These are phyloP conservation scores for Lepus europaeus DNA, from an alignment of 2,113 vertebrate genomes.

Conservation along the genomic window DNA sequence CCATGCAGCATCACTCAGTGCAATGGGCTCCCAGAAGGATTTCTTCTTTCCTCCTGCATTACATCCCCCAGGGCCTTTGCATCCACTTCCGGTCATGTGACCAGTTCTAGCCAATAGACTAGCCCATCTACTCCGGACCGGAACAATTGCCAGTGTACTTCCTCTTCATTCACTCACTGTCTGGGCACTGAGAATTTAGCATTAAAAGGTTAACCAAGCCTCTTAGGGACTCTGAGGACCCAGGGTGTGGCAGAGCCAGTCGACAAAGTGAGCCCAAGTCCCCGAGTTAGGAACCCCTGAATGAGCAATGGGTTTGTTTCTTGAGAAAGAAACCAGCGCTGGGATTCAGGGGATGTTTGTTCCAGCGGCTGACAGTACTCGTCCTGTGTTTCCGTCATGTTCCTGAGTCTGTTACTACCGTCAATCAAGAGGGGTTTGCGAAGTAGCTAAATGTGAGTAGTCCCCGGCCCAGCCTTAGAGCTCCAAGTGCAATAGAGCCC, in stretches of 20 bases:
- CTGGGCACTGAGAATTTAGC: background rate
- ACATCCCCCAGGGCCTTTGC: background rate
- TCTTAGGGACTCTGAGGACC: background rate
- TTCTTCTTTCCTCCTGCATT: background rate
- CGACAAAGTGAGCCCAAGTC: background rate
- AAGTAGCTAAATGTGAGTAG: background rate
- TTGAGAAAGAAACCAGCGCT: background rate
- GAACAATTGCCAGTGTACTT: fast-evolving
- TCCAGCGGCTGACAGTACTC: background rate
- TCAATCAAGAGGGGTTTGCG: background rate
- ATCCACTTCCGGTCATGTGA: background rate
- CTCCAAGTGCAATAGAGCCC: background rate
- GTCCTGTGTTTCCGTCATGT: background rate
- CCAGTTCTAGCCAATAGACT: background rate
- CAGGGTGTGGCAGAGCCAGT: background rate
- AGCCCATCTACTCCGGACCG: background rate
- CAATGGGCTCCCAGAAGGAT: background rate
- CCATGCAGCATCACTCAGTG: background rate
- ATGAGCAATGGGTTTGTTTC: background rate
- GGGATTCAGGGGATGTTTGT: background rate
- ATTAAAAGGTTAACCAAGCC: background rate
- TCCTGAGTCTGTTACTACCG: background rate
- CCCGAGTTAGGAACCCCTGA: background rate
- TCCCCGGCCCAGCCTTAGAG: background rate
- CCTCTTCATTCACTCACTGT: background rate